phyloP scores from a whole-genome alignment of 2,888 invertebrate species.

The Anaspis maculata region DNA sequence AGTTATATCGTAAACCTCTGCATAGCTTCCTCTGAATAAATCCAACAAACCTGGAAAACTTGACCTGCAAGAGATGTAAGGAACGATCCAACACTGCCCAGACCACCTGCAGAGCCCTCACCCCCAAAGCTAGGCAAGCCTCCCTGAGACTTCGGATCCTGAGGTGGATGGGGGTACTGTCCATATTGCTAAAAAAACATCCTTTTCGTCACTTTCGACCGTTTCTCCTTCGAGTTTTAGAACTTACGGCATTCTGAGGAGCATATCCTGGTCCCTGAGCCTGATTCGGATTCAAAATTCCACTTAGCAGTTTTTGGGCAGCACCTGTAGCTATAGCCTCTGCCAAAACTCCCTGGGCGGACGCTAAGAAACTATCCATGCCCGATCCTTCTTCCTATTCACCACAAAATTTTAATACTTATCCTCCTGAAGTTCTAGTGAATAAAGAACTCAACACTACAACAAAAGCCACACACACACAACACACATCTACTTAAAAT shows the following conservation, averaged over 20 bases:
- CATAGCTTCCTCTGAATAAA: too few species aligned
- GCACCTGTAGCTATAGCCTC: slow-evolving; percentile 40
- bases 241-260: slow-evolving; percentile 30
- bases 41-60: slow-evolving; percentile 17
- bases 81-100: slow-evolving; percentile 36
- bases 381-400: too few species aligned
- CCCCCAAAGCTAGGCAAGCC: slow-evolving; percentile 21
- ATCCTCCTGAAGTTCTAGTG: too few species aligned
- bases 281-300: slow-evolving; percentile 23
- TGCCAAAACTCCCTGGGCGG: slow-evolving; percentile 38
- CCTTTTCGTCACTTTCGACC: too few species aligned
- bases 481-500: background rate
- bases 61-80: slow-evolving; percentile 32
- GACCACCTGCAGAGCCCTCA: slow-evolving; percentile 32
- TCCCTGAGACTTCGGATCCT: slow-evolving; percentile 16
- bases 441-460: too few species aligned
- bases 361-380: slow-evolving; percentile 35
- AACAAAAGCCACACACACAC: too few species aligned
- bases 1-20: too few species aligned
- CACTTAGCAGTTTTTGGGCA: slow-evolving; percentile 34
- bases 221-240: background rate
- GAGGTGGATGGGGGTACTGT: slow-evolving; percentile 25
- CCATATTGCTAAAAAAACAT: slow-evolving; percentile 28
- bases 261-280: slow-evolving; percentile 25
- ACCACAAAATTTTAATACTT: too few species aligned